These are phyloP conservation scores for Ia io DNA, from an alignment of 2,113 vertebrate species.

Conservation along the genomic window DNA sequence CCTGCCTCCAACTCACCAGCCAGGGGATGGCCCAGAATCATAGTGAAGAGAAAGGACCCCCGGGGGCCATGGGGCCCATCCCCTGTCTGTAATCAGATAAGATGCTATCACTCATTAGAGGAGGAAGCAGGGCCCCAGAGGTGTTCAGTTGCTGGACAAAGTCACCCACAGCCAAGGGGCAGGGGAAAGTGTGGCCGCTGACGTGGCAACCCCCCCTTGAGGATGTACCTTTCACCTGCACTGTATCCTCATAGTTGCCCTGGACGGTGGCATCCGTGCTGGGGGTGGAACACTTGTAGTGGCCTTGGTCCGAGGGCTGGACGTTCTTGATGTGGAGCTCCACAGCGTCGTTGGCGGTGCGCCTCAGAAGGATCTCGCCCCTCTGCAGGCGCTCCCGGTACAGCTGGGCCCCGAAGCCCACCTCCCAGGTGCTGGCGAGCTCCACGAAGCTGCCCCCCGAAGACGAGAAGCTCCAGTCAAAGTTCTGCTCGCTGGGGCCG, in stretches of 20 bases:
- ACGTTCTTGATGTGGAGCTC: constrained; percentile 89
- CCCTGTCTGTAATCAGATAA: background rate
- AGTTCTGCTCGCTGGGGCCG: constrained; percentile 94
- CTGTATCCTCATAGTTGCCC: constrained; percentile 92
- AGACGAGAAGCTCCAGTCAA: constrained; percentile 91
- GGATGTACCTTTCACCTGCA: constrained; percentile 89
- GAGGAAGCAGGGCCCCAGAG: background rate
- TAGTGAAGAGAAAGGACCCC: background rate
- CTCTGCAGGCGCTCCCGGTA: constrained; percentile 84
- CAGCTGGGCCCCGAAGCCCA: constrained; percentile 82
- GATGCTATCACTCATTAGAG: background rate
- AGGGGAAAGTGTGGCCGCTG: background rate
- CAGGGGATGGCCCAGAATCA: too few species aligned
- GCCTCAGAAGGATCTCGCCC: constrained; percentile 84
- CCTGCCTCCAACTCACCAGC: background rate
- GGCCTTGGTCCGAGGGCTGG: constrained; percentile 85
- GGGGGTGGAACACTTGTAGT: constrained; percentile 91
- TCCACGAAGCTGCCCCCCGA: constrained; percentile 54
- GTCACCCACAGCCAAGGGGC: background rate
- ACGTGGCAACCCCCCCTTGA: constrained; percentile 33
- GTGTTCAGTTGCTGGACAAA: background rate
- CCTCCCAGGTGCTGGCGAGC: constrained; percentile 93
- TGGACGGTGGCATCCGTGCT: constrained; percentile 92
- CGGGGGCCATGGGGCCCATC: background rate
- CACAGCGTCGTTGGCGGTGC: constrained; percentile 85